Conservation (phyloP, 2,113 vertebrate species). For the Emydura subglobosa region DNA sequence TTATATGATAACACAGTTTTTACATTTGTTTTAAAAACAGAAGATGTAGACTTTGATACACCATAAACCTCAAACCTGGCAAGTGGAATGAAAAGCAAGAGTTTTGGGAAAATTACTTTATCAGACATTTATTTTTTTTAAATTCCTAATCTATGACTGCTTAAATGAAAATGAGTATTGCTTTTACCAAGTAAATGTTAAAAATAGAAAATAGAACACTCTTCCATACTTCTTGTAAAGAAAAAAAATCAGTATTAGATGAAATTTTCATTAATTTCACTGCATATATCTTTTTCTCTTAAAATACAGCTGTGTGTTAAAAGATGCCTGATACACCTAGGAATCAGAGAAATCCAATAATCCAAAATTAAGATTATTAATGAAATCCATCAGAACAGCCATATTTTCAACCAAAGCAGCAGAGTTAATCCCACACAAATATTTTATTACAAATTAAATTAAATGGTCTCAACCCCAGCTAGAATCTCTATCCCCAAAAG, state of each 20-base stretch:
- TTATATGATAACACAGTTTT: constrained; percentile 53
- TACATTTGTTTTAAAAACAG: constrained; percentile 51
- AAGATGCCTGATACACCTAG: constrained; percentile 51
- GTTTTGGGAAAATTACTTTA: background rate
- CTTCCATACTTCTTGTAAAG: constrained; percentile 5
- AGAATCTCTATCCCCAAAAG: background rate
- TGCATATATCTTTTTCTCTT: constrained; percentile 15
- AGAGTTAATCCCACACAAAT: background rate
- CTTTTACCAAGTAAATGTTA: constrained; percentile 67
- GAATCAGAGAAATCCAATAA: constrained; percentile 37
- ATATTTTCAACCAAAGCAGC: background rate
- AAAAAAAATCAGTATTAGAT: background rate
- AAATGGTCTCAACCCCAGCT: background rate
- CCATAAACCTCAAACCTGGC: constrained; percentile 17
- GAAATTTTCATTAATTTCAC: background rate
- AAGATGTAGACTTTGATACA: constrained; percentile 36
- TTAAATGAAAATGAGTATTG: constrained; percentile 80
- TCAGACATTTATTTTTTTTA: constrained; percentile 35
- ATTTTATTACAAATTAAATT: background rate
- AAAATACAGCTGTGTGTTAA: constrained; percentile 16
- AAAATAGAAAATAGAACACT: constrained; percentile 75
- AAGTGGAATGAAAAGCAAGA: background rate
- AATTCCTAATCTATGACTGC: constrained; percentile 69
- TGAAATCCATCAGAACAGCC: background rate
- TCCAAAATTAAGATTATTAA: constrained; percentile 55